These are phyloP conservation scores for Monopterus albus DNA, from an alignment of 2,113 vertebrate species.

Conservation along the genomic window DNA sequence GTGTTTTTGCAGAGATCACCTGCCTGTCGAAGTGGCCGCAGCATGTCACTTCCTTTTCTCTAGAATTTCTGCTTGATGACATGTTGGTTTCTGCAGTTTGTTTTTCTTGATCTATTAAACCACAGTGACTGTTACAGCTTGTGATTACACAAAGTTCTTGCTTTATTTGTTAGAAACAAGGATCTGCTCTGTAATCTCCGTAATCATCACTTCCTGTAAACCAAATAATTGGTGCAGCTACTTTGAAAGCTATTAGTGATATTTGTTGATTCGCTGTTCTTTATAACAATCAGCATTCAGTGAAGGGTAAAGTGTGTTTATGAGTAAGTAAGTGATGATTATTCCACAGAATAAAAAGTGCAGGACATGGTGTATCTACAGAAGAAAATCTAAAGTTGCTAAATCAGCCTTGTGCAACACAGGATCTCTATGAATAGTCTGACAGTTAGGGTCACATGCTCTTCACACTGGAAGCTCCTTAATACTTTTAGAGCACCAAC, in stretches of 20 bases:
- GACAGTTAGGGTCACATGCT: constrained; percentile 72
- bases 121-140: background rate
- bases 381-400: constrained; percentile 58
- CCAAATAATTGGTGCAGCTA: background rate
- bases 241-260: background rate
- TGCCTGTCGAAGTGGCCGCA: too few relatives aligned
- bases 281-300: background rate
- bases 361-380: constrained; percentile 9
- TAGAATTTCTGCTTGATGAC: background rate
- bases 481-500: background rate
- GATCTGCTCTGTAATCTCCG: background rate
- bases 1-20: constrained; percentile 5
- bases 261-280: background rate
- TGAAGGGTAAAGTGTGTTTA: background rate
- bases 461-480: constrained; percentile 6
- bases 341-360: constrained; percentile 12
- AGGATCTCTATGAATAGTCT: constrained; percentile 77
- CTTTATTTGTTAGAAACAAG: background rate
- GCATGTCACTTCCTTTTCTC: background rate
- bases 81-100: background rate
- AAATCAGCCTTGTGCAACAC: constrained; percentile 76
- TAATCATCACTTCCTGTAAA: background rate
- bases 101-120: background rate
- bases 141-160: background rate
- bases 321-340: background rate